Conservation (phyloP, 2,888 invertebrate species). For the Eupithecia pulchellata region DNA sequence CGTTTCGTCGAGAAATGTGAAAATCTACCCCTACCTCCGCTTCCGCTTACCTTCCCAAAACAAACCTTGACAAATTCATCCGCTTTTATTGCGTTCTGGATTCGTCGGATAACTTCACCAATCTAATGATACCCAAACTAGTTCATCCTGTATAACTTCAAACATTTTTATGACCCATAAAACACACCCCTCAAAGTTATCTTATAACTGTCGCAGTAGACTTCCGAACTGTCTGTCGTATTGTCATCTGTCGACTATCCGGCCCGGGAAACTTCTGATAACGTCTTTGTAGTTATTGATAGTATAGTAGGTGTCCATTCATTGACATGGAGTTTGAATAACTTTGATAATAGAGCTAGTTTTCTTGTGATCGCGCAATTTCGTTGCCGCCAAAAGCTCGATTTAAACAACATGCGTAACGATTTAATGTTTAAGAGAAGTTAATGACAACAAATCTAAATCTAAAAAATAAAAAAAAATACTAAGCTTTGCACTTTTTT, state of each 20-base stretch:
- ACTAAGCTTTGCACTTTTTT: too few relatives aligned
- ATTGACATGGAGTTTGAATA: constrained; percentile 5
- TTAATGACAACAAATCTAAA: too few relatives aligned
- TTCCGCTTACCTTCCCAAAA: too few relatives aligned
- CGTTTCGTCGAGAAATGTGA: background rate
- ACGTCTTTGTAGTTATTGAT: constrained; percentile 11
- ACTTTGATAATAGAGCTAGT: background rate
- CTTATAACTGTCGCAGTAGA: constrained; percentile 12
- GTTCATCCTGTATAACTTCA: constrained; percentile 8
- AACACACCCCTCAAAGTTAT: constrained; percentile 18
- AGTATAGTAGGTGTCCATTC: background rate
- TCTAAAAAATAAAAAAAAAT: too few relatives aligned
- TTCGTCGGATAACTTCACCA: background rate
- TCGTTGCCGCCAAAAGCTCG: background rate
- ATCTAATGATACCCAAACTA: constrained; percentile 12
- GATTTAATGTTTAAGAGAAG: background rate
- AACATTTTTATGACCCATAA: constrained; percentile 18
- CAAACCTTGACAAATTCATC: background rate
- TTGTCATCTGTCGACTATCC: constrained; percentile 25
- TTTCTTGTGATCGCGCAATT: background rate
- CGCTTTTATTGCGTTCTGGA: background rate
- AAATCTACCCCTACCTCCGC: background rate
- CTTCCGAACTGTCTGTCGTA: background rate
- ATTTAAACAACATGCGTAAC: background rate
- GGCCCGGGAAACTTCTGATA: constrained; percentile 22